Base-by-base conservation (phyloP, 1,140 invertebrate genomes). In the Rhyacophila brunnea region DNA sequence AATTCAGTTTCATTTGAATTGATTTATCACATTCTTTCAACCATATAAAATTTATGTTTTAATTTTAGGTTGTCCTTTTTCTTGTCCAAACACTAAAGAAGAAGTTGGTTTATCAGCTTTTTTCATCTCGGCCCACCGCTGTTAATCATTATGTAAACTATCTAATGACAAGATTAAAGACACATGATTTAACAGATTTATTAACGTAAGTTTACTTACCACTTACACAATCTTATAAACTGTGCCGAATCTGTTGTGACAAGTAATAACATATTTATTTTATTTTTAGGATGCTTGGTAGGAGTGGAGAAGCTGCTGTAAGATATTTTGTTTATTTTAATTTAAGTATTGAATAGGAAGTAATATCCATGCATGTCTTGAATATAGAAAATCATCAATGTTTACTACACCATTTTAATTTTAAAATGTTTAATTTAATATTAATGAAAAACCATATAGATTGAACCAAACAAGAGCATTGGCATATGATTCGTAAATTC, bases 91-190 rank as follows among this genome's bases (percentile, higher is more conserved):
- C 82, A 0, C 57, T 85, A 0, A 81, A 83, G 57, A 72, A 75
- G 34, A 76, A 74, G 50, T 58, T 83, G 11, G 80, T 83, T 4
- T 72, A 79, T 53, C 76, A 78, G 40, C 64, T 84, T 11, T 63
- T 85, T 0, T 68, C 75, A 4, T 71, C 74, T 14, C 69, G 81
- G 38, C 75, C 79, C 0, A 59, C 77, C 6, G 82, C 82, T 0
- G 65, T 83, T 1, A 77, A 80, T 54, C 80, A 82, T 63, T 85
- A 84, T 63, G 74, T 84, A 9, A 77, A 78, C 38, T 83, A 80
- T 64, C 60, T 85, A 1, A 74, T 74, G 18, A 74, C 59, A 47
- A 80, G 74, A 59, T 74, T 69, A 45, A 82, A 74, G 68, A 74
- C 73, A 36, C 68, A 69, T 5, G 76, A 81, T 66, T 71, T 81